Evolutionary conservation across 2,113 vertebrate genomes (phyloP).

Genomic region (Chrysochloris asiatica): DNA sequence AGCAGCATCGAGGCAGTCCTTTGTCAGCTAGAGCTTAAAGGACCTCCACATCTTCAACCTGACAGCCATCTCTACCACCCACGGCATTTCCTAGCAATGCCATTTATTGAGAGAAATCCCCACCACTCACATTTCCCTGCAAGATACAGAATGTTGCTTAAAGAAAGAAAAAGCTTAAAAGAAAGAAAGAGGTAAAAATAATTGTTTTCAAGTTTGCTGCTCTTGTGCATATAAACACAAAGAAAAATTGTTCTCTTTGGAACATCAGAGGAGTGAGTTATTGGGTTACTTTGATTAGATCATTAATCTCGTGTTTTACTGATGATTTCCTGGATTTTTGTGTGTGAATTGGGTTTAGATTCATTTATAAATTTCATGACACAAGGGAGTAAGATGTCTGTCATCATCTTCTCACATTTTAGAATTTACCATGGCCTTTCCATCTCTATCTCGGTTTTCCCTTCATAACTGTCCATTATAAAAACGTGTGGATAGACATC

Average conservation of each 20-base stretch:
- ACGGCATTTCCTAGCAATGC: accelerated
- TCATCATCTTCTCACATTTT: accelerated
- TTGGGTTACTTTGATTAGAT: not conserved
- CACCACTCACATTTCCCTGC: accelerated
- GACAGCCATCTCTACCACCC: accelerated
- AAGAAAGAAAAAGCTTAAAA: not conserved
- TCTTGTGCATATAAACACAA: not conserved
- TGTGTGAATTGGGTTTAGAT: not conserved
- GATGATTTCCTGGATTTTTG: not conserved
- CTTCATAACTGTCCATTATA: accelerated
- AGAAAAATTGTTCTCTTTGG: not conserved
- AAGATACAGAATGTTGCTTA: accelerated
- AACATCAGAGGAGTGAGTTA: not conserved
- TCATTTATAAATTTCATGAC: accelerated
- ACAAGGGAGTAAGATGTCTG: not conserved
- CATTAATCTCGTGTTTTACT: not conserved
- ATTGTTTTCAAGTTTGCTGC: accelerated
- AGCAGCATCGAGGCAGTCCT: accelerated
- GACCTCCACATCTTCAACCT: not conserved
- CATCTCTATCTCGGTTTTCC: accelerated
- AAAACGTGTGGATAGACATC: not conserved
- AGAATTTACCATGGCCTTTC: not conserved
- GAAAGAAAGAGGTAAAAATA: accelerated
- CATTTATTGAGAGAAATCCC: too few species aligned
- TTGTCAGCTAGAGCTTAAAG: accelerated